A percentile compares a stretch with the other conserved stretches of the same genome.
These are phyloP conservation scores for Pampusana beccarii DNA, from an alignment of 2,113 vertebrate species.

Conservation along the genomic window DNA sequence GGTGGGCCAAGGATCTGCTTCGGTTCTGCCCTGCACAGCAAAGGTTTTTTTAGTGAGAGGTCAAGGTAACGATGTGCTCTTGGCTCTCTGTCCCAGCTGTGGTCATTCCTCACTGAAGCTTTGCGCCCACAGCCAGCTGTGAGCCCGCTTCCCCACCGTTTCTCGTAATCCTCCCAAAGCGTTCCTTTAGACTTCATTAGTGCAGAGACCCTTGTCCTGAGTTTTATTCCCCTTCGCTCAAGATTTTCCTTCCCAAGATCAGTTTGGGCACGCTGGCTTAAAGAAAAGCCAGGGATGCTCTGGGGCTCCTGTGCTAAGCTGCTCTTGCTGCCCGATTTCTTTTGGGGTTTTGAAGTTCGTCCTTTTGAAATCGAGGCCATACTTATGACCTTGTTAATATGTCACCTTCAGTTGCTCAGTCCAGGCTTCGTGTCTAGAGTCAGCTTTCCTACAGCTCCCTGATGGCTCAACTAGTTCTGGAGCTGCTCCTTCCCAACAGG, in stretches of 20 bases:
- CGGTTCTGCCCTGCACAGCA: neutral
- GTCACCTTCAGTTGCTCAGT: neutral
- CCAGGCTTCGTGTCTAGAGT: neutral
- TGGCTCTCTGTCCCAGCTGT: neutral
- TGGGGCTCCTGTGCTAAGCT: neutral
- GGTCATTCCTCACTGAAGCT: rapidly evolving
- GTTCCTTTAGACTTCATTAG: neutral
- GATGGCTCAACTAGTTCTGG: neutral
- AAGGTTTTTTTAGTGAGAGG: neutral
- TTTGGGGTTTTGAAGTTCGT: neutral
- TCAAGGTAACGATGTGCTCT: neutral
- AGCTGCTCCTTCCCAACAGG: neutral
- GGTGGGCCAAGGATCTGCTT: neutral
- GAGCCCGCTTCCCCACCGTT: neutral
- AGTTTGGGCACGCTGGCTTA: neutral
- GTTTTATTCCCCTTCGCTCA: neutral
- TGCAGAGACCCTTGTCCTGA: neutral
- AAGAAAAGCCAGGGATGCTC: neutral
- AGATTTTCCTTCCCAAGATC: neutral
- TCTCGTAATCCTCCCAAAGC: neutral
- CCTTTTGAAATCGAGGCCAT: neutral
- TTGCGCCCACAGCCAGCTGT: neutral
- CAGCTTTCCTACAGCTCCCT: neutral
- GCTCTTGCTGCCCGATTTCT: neutral
- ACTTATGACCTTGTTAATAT: neutral